Evolutionary conservation across 2,888 invertebrate species (phyloP).

Genomic region (Hypolimnas misippus): DNA sequence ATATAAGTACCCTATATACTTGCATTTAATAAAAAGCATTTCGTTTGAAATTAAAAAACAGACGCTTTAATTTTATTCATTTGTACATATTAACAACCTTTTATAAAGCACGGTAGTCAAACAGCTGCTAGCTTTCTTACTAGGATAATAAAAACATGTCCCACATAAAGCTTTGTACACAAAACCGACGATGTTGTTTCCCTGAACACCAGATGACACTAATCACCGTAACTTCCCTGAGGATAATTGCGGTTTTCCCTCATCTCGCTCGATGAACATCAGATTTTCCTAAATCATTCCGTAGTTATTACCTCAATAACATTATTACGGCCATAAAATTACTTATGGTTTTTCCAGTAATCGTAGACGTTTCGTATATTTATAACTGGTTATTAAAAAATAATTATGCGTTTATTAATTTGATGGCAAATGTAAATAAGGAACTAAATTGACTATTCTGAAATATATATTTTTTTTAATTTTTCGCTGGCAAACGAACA

Average conservation of each 20-base stretch:
- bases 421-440: no score
- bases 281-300: slow-evolving; percentile 10
- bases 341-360: neutral
- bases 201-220: neutral
- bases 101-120: neutral
- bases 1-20: no score
- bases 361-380: no score
- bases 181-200: slow-evolving; percentile 15
- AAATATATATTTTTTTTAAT: no score
- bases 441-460: no score
- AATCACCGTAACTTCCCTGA: slow-evolving; percentile 10
- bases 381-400: no score
- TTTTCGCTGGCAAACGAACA: no score
- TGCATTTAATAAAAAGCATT: no score
- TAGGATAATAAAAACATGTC: neutral
- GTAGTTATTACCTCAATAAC: slow-evolving; percentile 11
- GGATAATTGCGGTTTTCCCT: slow-evolving; percentile 38
- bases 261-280: slow-evolving; percentile 1
- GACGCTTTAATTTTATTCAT: no score
- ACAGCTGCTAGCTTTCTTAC: neutral
- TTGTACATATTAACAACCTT: no score
- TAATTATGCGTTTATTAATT: no score
- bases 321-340: neutral
- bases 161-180: neutral
- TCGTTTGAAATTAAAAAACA: no score